Base-by-base conservation (phyloP, 2,888 invertebrate genomes). In the Melinaea menophilus region DNA sequence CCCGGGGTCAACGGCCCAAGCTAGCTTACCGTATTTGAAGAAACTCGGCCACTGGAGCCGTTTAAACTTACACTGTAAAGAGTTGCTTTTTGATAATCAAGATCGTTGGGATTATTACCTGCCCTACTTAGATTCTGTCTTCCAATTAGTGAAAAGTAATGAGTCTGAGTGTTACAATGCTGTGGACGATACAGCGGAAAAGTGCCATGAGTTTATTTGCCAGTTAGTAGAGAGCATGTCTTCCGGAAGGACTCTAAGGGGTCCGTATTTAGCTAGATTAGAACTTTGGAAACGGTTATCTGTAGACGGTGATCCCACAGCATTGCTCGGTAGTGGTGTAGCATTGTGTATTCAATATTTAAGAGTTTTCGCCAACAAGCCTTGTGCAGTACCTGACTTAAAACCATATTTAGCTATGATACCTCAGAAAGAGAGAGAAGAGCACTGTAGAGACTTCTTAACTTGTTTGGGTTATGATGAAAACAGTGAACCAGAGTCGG, bases 371-470 rank as follows among this genome's bases (percentile, higher is more conserved):
- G 97, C 97, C 2, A 94, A 95, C 74, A 97, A 97, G 78, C 94
- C 95, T 0, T 97, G 97, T 82, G 96, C 96, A 66, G 95, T 96
- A 65, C 93, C 94, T 7, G 98, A 99, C 81, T 89, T 98, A 58
- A 93, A 94, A 66, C 90, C 94, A 4, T 98, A 96, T 82, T 81
- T 97, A 56, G 87, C 92, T 55, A 91, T 95, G 72, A 88, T 97
- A 69, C 92, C 95, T 5, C 88, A 92, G 48, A 91, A 92, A 9
- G 92, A 94, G 67, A 92, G 93, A 67, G 86, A 92, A 66, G 90
- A 92, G 55, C 84, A 94, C 61, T 91, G 93, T 41, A 84, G 88
- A 62, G 92, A 93, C 66, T 88, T 94, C 66, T 78, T 94, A 35
- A 91, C 92, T 7, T 94, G 94, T 73, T 91, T 94, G 41, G 94